Conservation (phyloP, 2,888 invertebrate genomes). For the Penaeus monodon region DNA sequence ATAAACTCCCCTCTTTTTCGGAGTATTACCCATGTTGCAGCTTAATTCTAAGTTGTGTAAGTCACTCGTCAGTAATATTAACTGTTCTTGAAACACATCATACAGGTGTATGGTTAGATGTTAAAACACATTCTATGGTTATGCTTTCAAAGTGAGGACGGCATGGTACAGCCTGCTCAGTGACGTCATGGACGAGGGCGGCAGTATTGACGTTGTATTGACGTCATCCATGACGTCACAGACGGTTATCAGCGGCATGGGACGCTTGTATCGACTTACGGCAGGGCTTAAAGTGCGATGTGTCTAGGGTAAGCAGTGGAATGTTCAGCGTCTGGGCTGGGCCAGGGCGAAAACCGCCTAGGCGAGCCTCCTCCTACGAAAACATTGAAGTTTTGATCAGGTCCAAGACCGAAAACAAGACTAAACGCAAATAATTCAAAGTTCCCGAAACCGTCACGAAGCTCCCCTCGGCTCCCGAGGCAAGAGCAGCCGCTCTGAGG, state of each 20-base stretch:
- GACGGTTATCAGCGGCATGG: slow-evolving; percentile 36
- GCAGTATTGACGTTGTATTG: slow-evolving; percentile 52
- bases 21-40: neutral
- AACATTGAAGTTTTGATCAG: slow-evolving; percentile 53
- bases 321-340: neutral
- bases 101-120: too few relatives aligned
- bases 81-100: too few relatives aligned
- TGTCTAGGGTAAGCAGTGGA: slow-evolving; percentile 17
- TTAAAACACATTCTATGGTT: too few relatives aligned
- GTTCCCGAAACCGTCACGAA: slow-evolving; percentile 29
- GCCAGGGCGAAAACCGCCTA: slow-evolving; percentile 5
- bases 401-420: slow-evolving; percentile 43
- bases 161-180: slow-evolving; percentile 28
- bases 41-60: too few relatives aligned
- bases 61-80: too few relatives aligned
- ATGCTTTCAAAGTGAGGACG: too few relatives aligned
- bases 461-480: neutral
- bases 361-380: slow-evolving; percentile 16
- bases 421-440: slow-evolving; percentile 28
- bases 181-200: slow-evolving; percentile 47
- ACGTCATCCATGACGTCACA: slow-evolving; percentile 47
- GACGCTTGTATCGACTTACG: slow-evolving; percentile 51
- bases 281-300: slow-evolving; percentile 48
- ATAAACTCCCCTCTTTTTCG: neutral
- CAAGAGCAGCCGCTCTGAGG: neutral